Evolutionary conservation across 2,113 vertebrate genomes (phyloP).

Genomic region (Alectura lathami): DNA sequence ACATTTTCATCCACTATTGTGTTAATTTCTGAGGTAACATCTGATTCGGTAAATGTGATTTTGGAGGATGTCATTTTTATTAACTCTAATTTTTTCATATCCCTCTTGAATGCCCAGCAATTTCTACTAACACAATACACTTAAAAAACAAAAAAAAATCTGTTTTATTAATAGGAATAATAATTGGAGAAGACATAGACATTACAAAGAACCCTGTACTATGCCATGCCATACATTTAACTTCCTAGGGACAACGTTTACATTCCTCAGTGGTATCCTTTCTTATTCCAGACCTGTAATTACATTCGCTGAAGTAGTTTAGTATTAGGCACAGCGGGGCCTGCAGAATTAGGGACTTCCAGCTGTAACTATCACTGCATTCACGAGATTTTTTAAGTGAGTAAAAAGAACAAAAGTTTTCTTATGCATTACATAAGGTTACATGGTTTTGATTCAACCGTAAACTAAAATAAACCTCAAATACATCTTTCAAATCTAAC

Average conservation of each 20-base stretch:
- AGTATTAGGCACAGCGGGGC: background rate
- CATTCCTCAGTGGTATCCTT: background rate
- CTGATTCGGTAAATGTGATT: background rate
- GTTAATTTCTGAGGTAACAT: background rate
- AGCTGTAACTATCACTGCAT: background rate
- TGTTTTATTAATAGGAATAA: background rate
- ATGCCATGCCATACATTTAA: background rate
- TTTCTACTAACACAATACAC: background rate
- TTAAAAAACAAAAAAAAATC: background rate
- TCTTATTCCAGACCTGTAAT: background rate
- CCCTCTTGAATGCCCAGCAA: background rate
- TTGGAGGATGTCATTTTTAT: background rate
- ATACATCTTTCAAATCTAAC: background rate
- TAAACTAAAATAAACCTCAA: slow-evolving; percentile 15
- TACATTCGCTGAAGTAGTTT: background rate
- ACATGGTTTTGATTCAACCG: background rate
- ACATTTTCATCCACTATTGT: background rate
- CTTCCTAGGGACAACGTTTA: background rate
- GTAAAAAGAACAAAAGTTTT: background rate
- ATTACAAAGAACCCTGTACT: background rate
- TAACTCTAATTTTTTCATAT: background rate
- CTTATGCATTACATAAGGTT: background rate
- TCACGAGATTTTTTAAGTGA: background rate
- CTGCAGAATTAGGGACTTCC: background rate
- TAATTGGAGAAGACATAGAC: background rate